A percentile compares a stretch with the other conserved stretches of the same genome.
Evolutionary conservation across 1,140 invertebrate species (phyloP).

Genomic region (Adelges cooleyi): DNA sequence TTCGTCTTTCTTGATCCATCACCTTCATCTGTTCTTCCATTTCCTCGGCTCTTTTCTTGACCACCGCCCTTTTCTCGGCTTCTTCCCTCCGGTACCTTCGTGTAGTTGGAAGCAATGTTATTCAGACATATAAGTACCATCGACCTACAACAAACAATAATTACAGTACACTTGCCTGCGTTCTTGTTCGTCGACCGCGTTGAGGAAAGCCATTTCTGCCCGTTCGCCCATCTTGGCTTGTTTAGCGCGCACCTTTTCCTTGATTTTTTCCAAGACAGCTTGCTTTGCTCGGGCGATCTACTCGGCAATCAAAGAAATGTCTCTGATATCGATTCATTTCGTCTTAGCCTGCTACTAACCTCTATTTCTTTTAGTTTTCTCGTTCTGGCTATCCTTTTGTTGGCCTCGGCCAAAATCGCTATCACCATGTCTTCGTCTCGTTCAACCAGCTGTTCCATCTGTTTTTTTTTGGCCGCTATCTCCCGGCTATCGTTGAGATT

Average conservation of each 20-base stretch:
- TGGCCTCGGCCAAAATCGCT: not conserved
- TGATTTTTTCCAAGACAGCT: not conserved
- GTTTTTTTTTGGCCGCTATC: not conserved
- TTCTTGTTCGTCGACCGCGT: not conserved
- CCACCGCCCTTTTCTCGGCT: not conserved
- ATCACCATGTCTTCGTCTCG: not conserved
- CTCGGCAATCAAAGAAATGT: not conserved
- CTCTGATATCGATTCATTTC: too few relatives aligned
- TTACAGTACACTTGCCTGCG: not conserved
- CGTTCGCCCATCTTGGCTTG: not conserved
- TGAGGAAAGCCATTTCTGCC: not conserved
- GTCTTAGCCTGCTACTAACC: not conserved
- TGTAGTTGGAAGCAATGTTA: not conserved
- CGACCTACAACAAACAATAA: not conserved
- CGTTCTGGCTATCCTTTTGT: not conserved
- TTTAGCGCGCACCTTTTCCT: not conserved
- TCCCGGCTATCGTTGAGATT: not conserved
- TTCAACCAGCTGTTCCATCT: not conserved
- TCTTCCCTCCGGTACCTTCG: not conserved
- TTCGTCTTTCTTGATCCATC: not conserved
- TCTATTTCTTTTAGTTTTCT: slow-evolving; percentile 11
- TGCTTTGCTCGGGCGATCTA: not conserved
- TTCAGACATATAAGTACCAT: not conserved
- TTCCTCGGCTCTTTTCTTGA: not conserved
- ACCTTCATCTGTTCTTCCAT: not conserved